These are phyloP conservation scores for Xanthostigma xanthostigma DNA, from an alignment of 2,888 invertebrate species.

Conservation along the genomic window DNA sequence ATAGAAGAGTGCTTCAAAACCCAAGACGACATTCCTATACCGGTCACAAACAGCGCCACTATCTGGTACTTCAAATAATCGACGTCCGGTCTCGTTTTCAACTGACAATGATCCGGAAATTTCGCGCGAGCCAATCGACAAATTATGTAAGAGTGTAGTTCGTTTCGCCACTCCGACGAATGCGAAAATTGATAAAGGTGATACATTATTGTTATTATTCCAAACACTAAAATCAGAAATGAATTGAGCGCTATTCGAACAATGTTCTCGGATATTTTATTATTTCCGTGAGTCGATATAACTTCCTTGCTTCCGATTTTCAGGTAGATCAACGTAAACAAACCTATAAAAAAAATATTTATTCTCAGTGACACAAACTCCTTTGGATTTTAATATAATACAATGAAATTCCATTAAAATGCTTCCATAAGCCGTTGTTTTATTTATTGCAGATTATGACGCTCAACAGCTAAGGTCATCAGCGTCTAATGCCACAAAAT, in stretches of 20 bases:
- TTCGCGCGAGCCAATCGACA: conserved; percentile 2
- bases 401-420: no score
- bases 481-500: no score
- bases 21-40: conserved; percentile 85
- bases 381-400: no score
- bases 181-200: conserved; percentile 72
- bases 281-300: conserved; percentile 67
- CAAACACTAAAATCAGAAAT: conserved; percentile 58
- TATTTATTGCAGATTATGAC: no score
- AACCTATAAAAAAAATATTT: conserved; percentile 33
- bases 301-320: conserved; percentile 72
- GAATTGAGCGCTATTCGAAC: conserved; percentile 73
- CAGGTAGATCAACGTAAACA: conserved; percentile 62
- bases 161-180: conserved; percentile 56
- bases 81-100: conserved; percentile 61
- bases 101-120: conserved; percentile 38
- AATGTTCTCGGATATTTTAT: conserved; percentile 76
- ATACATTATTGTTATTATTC: conserved; percentile 64
- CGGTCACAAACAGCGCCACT: conserved; percentile 68
- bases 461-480: no score
- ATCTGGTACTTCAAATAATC: conserved; percentile 70
- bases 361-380: no score
- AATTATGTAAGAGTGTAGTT: conserved; percentile 65
- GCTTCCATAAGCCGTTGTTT: no score
- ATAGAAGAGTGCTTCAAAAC: conserved; percentile 80